Conservation (phyloP, 2,888 invertebrate species). For the Ophraella communa region DNA sequence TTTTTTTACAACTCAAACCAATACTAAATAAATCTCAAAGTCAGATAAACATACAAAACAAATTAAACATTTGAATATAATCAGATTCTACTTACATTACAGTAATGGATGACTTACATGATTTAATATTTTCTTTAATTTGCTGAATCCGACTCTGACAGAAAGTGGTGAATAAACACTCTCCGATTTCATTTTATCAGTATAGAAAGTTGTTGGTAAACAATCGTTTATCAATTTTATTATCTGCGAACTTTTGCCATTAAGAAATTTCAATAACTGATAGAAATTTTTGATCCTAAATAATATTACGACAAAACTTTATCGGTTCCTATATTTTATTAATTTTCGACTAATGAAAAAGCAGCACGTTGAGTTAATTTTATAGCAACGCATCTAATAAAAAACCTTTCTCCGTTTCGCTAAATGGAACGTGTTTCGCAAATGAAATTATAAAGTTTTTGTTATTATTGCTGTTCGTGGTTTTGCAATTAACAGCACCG, state of each 20-base stretch:
- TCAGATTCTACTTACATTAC: too few species aligned
- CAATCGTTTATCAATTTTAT: conserved; percentile 18
- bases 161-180: too few species aligned
- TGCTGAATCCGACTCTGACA: too few species aligned
- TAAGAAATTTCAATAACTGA: not conserved
- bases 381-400: not conserved
- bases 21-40: too few species aligned
- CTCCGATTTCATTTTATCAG: conserved; percentile 7
- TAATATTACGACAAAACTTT: too few species aligned
- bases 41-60: too few species aligned
- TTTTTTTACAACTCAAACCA: too few species aligned
- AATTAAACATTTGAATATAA: too few species aligned
- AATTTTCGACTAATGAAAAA: too few species aligned
- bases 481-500: conserved; percentile 1
- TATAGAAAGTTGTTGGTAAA: conserved; percentile 2
- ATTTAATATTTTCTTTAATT: too few species aligned
- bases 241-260: not conserved
- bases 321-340: too few species aligned
- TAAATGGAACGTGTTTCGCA: conserved; percentile 3
- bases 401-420: conserved; percentile 6
- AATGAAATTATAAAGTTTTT: conserved; percentile 11
- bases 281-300: not conserved
- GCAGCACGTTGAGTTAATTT: not conserved
- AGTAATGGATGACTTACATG: too few species aligned
- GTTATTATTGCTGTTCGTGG: conserved; percentile 4